Evolutionary conservation across 2,888 invertebrate species (phyloP), one percentile per base, ranked within the genome.

Genomic region (Drosophila cyrtoloma): DNA sequence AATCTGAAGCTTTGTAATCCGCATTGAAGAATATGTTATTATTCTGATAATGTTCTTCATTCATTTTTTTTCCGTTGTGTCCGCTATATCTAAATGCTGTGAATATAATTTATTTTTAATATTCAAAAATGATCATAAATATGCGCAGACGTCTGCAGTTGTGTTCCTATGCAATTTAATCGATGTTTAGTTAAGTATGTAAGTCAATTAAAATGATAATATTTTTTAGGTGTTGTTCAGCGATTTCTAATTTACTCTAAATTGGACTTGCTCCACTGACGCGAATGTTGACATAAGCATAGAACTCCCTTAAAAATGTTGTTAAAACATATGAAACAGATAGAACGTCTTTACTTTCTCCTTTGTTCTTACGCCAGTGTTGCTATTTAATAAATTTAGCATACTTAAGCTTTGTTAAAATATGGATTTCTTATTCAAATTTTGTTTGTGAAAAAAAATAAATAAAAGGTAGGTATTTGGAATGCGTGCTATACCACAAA

Each of bases 231-330:
- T 9, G 14, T 47, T 52, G 9, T 5, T 26, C 5, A 26, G 19
- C 35, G 52, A 35, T 55, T 55, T 55, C 55, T 16, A 55, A 37
- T 55, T 19, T 35, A 26, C 26, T 35, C 55, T 1, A 37, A 37
- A 55, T 22, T 26, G 35, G 9, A 37, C 16, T 16, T n/a, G 14
- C 9, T 26, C 14, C 22, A 16, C 9, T 26, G 26, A 16, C 3
- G 22, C 7, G 2, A 14, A 16, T 47, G 7, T 22, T 22, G 22
- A 16, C 2, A 22, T 16, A 47, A 1, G 10, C n/a, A 22, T n/a
- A 42, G 12, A 44, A 22, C 22, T 5, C n/a, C n/a, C 22, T 26
- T 26, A 26, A 16, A 16, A 16, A 16, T 12, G 1, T 12, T n/a
- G 12, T n/a, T 42, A 10, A n/a, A 10, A 10, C 42, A n/a, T 47